phyloP scores from a whole-genome alignment of 2,888 invertebrate species.

The Drosophila emarginata region DNA sequence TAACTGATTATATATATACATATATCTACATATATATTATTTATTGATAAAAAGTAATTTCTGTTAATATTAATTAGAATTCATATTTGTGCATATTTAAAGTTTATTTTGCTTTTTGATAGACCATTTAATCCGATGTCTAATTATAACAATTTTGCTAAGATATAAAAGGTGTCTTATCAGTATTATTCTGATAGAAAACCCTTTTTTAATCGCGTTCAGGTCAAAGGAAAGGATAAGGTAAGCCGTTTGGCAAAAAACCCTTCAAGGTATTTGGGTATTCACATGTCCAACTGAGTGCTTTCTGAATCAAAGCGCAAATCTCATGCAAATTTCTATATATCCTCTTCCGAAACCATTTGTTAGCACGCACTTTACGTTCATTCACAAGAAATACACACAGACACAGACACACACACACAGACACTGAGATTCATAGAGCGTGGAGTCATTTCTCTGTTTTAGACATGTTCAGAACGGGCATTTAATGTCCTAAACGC shows the following conservation, averaged over 20 bases:
- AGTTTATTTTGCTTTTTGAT: too few relatives aligned
- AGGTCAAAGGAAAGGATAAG: neutral
- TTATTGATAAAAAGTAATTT: too few relatives aligned
- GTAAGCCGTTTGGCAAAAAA: neutral
- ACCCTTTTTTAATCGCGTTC: neutral
- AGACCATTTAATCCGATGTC: too few relatives aligned
- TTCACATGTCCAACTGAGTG: constrained; percentile 24
- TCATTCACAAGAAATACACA: constrained; percentile 44
- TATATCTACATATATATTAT: too few relatives aligned
- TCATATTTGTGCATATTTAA: too few relatives aligned
- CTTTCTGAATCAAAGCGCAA: constrained; percentile 26
- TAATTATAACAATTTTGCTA: too few relatives aligned
- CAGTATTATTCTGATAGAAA: neutral
- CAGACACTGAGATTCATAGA: constrained; percentile 16
- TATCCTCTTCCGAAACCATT: constrained; percentile 22
- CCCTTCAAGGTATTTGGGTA: constrained; percentile 7
- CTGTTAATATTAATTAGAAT: too few relatives aligned
- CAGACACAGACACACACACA: constrained; percentile 1
- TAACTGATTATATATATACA: too few relatives aligned
- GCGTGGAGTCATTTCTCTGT: constrained; percentile 54
- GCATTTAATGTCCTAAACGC: constrained; percentile 61
- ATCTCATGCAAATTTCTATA: constrained; percentile 39
- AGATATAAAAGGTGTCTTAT: too few relatives aligned
- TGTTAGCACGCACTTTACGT: constrained; percentile 55
- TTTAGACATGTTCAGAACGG: constrained; percentile 64